Base-by-base conservation (phyloP, 2,113 vertebrate species). In the Trematocara zebra region DNA sequence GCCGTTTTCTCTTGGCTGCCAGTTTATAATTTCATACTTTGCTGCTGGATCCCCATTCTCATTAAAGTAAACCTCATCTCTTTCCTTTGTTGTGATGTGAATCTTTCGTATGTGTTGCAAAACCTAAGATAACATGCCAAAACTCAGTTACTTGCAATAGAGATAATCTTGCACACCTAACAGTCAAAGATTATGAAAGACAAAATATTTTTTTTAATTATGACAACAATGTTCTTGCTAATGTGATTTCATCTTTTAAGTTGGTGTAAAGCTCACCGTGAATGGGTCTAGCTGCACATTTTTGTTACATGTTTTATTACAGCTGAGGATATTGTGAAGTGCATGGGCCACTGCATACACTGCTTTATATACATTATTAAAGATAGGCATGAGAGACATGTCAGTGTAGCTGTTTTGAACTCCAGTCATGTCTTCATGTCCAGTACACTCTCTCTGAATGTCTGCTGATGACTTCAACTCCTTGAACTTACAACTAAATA, bases 341-440 rank as follows among this genome's bases (percentile, higher is more conserved):
- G 94, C 91, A 35, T 96, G 92, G 8, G 95, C 95, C 78, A 95
- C 93, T 49, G 94, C 89, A 96, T 96, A 96, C 67, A 97, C 94
- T 28, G 72, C 96, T 84, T 96, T 96, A 54, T 97, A 97, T 5
- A 96, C 87, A 59, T 96, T 96, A 9, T 91, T 91, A 85, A 95
- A 93, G 26, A 95, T 95, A 10, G 57, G 28, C 57, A 61, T 61
- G 8, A 61, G 57, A 11, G 57, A 61, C 28, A 61, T 61, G 0
- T 61, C 94, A 53, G 92, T 95, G 80, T 93, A 96, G 9, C 85
- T 92, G 82, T 93, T 96, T 44, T 94, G 42, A 3, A 92, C 69
- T n/a, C 51, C 86, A 42, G 76, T 89, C 47, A 96, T 42, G 35
- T 93, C 76, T 86, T 96, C 95, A 64, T 82, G n/a, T 42, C 95